Percentiles rank a stretch among this genome's conserved stretches.
phyloP scores from a whole-genome alignment of 2,113 vertebrate species.

The Hylia prasina region DNA sequence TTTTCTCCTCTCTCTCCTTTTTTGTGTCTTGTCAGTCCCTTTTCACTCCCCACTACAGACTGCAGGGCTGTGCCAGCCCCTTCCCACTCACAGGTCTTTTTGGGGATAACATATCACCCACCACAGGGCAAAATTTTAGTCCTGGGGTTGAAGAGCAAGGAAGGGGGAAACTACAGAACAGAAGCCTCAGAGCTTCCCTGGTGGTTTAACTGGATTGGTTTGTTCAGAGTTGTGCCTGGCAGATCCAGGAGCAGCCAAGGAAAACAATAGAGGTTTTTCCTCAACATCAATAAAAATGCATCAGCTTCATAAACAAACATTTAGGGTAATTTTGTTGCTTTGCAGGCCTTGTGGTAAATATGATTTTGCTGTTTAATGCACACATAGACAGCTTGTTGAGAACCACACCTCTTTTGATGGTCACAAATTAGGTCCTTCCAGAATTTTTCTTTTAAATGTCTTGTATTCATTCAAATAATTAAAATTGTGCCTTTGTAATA shows the following conservation, averaged over 20 bases:
- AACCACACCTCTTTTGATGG: not conserved
- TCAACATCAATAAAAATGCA: not conserved
- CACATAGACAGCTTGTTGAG: not conserved
- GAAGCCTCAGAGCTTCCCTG: rapidly evolving
- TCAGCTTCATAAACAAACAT: not conserved
- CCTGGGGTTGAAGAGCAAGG: not conserved
- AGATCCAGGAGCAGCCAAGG: not conserved
- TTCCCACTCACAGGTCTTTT: not conserved
- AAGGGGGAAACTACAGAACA: not conserved
- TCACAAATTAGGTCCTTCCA: not conserved
- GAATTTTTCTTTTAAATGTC: not conserved
- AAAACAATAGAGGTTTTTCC: not conserved
- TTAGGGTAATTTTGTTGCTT: not conserved
- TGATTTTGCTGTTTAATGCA: not conserved
- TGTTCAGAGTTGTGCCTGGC: not conserved
- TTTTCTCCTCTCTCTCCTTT: not conserved
- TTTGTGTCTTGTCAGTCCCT: not conserved
- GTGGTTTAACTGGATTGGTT: not conserved
- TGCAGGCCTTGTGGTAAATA: not conserved
- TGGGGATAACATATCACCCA: not conserved
- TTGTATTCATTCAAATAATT: conserved; percentile 6
- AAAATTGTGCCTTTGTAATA: not conserved
- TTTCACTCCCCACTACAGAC: rapidly evolving
- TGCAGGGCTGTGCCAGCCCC: not conserved
- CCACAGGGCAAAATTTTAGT: not conserved